Conservation (phyloP, 1,140 invertebrate species). For the Branchinecta lindahli region DNA sequence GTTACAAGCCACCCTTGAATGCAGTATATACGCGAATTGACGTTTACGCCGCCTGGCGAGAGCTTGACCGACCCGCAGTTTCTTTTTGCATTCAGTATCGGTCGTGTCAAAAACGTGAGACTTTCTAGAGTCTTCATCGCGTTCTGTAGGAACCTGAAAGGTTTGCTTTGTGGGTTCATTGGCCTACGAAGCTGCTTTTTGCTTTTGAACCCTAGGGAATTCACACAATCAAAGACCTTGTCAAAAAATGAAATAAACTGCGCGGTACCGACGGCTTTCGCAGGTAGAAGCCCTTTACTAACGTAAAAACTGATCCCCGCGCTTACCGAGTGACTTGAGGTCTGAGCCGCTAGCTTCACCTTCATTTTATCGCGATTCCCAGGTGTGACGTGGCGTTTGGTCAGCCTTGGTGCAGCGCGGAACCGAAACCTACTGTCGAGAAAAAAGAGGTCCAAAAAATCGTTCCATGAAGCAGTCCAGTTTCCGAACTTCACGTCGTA, state of each 20-base stretch:
- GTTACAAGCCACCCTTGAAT: too few relatives aligned
- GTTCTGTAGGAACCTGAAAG: conserved; percentile 4
- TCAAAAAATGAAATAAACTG: neutral
- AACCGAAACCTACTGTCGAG: too few relatives aligned
- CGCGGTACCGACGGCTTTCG: neutral
- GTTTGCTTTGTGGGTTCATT: neutral
- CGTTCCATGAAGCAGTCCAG: neutral
- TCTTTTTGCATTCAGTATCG: too few relatives aligned
- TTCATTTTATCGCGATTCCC: too few relatives aligned
- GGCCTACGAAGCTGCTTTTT: neutral
- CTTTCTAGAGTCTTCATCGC: neutral
- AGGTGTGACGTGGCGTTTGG: too few relatives aligned
- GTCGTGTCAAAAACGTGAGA: too few relatives aligned
- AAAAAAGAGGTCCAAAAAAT: too few relatives aligned
- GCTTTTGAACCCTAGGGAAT: neutral
- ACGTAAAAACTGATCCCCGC: neutral
- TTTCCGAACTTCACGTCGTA: neutral
- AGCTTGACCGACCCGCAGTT: too few relatives aligned
- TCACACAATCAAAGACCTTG: conserved; percentile 1
- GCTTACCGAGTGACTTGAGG: neutral
- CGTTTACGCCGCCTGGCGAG: too few relatives aligned
- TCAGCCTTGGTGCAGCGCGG: too few relatives aligned
- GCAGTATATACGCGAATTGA: too few relatives aligned
- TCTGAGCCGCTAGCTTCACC: too few relatives aligned
- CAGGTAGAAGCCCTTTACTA: neutral